Base-by-base conservation (phyloP, 2,888 invertebrate species). In the Linnaemya tessellans region DNA sequence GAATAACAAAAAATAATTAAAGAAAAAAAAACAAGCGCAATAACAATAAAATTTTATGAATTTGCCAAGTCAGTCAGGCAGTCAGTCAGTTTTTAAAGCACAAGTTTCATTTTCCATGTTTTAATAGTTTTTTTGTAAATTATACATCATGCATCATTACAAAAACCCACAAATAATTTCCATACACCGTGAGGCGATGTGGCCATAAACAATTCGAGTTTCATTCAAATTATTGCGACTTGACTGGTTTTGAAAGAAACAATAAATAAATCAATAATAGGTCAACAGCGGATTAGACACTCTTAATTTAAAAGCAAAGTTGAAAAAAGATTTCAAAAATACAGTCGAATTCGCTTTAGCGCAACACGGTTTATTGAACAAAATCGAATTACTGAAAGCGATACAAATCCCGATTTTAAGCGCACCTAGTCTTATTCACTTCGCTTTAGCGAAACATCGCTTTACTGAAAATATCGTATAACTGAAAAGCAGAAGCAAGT, bases 131-230 rank as follows among this genome's bases (percentile, higher is more conserved):
- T 30, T 30, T 74, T 51, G 11, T 30, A 60, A 80, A 74, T 41
- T 43, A 41, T 71, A 38, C 67, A 77, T 58, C 54, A 64, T 49
- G 60, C 56, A 49, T 46, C 49, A 78, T 60, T 38, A 60, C 46
- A 68, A 67, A 68, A 30, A 46, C 35, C 20, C 56, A 67, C 20
- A 49, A 62, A 62, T 60, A 62, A 79, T 79, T 70, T 10, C 70
- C 35, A 25, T 41, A 25, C 20, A 54, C 11, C 64, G 43, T 64
- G 1, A 2, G 30, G 5, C 62, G 51, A 70, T 79, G 62, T 64
- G 30, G 62, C 54, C 51, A 70, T 71, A 46, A 79, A 79, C 30
- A 43, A 51, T 15, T 49, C 38, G 64, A 82, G 58, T 77, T 77
- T 18, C 65, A 65, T 77, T 77, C 13, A 71, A 82, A 65, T 49